Percentiles rank a stretch among this genome's conserved stretches.
These are phyloP conservation scores for Aphis gossypii DNA, from an alignment of 1,140 invertebrate genomes.

Conservation along the genomic window DNA sequence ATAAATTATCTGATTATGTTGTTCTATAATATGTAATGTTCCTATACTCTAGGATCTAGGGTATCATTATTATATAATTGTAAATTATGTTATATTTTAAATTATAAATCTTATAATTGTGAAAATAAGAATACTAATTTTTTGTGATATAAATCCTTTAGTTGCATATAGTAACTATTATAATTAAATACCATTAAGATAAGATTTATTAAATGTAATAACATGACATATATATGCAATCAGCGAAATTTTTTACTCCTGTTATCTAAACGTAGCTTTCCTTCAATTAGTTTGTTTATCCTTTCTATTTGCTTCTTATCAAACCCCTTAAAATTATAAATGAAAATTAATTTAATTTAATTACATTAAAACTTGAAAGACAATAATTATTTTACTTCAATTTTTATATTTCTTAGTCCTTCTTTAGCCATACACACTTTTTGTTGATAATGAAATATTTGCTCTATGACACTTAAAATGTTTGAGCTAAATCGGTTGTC, in stretches of 20 bases:
- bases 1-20: background rate
- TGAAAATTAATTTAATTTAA: background rate
- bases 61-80: background rate
- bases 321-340: background rate
- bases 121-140: background rate
- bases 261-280: background rate
- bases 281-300: background rate
- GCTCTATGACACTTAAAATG: constrained; percentile 1
- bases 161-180: too few relatives aligned
- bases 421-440: constrained; percentile 16
- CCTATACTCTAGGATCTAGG: background rate
- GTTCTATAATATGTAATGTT: background rate
- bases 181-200: too few relatives aligned
- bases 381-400: constrained; percentile 23
- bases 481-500: constrained; percentile 46
- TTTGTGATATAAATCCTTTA: background rate
- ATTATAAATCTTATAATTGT: too few relatives aligned
- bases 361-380: background rate
- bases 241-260: background rate
- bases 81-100: background rate
- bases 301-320: background rate
- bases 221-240: background rate
- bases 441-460: constrained; percentile 43
- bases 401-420: constrained; percentile 32
- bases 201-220: background rate